Evolutionary conservation across 2,797 vertebrate species (phyloP), one percentile per base, ranked within the genome.

Genomic region (Poeciliopsis paucimaculata): DNA sequence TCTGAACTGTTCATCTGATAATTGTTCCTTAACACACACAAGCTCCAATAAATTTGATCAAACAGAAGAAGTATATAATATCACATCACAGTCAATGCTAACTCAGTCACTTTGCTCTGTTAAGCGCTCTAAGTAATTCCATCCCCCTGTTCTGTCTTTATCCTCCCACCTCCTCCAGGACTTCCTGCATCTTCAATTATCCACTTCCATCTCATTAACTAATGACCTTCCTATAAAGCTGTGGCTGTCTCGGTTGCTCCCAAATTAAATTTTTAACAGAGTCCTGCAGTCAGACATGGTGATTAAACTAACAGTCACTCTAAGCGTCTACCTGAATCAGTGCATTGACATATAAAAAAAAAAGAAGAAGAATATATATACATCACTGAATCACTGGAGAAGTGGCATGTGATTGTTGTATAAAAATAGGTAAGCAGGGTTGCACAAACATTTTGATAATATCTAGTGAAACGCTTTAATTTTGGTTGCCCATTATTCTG

Each of bases 181-280:
- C 81, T 85, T 89, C 77, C 87, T 90, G 91, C 84, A 88, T 81
- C 77, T 81, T 87, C 86, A 90, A 78, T 89, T 72, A 87, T 84
- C 77, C 74, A 76, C 57, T 77, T 88, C 80, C 77, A 75, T 78
- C 75, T 79, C 6, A 75, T 80, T 78, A 41, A 28, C 73, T 55
- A 68, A 85, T 10, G 45, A 80, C 75, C 11, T 53, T 75, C 64
- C 77, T 28, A 18, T 51, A 68, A 80, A 71, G 47, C 53, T 66
- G 47, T 0, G 13, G 76, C 13, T 55, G 7, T 73, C 64, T 70
- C 34, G 8, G 34, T 57, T 66, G 66, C 46, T 72, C 39, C 28
- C 39, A 57, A 47, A 11, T 79, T 43, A 1, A 83, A 72, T 53
- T 57, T 80, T 10, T 70, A 51, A 31, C 41, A 66, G 68, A 66